Evolutionary conservation across 2,113 vertebrate species (phyloP).

Genomic region (Corydoras maculifer): DNA sequence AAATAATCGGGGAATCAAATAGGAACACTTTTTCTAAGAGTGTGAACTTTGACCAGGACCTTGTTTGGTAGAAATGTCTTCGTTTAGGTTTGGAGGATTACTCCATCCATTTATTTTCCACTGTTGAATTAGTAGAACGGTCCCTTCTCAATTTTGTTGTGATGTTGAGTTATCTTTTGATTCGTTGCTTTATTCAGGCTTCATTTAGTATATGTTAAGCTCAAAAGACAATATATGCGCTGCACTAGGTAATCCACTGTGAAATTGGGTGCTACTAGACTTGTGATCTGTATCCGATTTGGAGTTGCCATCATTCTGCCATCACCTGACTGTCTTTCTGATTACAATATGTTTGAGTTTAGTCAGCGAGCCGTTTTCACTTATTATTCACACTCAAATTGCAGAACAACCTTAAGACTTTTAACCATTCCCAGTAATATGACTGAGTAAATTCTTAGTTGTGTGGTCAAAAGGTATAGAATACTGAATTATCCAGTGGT

Average conservation of each 20-base stretch:
- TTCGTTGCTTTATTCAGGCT: conserved; percentile 44
- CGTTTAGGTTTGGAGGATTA: conserved; percentile 15
- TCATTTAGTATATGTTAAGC: conserved; percentile 45
- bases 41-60: neutral
- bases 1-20: neutral
- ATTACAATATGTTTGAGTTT: no score
- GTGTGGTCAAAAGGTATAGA: no score
- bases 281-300: conserved; percentile 37
- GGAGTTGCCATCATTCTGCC: no score
- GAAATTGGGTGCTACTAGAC: conserved; percentile 70
- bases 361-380: no score
- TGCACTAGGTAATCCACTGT: conserved; percentile 64
- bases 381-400: no score
- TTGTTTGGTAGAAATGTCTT: neutral
- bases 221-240: conserved; percentile 43
- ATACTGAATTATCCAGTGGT: no score
- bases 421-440: no score
- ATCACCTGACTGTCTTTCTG: no score
- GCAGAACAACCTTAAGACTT: no score
- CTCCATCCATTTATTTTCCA: conserved; percentile 21
- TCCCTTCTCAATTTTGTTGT: conserved; percentile 36
- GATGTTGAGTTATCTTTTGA: conserved; percentile 19
- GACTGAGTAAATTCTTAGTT: no score
- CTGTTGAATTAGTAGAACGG: conserved; percentile 11
- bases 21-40: neutral